Base-by-base conservation (phyloP, 2,797 vertebrate species). In the Remorina albescens region DNA sequence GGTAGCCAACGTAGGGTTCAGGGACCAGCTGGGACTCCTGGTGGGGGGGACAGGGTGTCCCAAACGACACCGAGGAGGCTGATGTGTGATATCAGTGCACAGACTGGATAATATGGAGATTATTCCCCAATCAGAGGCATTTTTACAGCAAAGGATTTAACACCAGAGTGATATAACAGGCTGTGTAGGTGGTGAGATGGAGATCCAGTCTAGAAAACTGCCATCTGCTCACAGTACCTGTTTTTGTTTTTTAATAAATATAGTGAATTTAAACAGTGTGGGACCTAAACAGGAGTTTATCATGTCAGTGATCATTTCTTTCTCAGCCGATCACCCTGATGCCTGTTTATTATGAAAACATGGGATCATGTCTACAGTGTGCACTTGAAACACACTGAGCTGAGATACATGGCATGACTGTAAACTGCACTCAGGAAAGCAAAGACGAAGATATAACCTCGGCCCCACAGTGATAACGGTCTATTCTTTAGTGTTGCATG, bases 261-360 rank as follows among this genome's bases (percentile, higher is more conserved):
- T 19, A 46, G 23, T 65, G 11, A 6, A 58, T 62, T 42, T 8
- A 26, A 26, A 23, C 32, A 51, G n/a, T 51, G 16, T 10, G 25
- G 23, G 23, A 57, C 44, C 61, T 6, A 7, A 13, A 57, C 10
- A 51, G n/a, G 18, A 32, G 18, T 34, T 75, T 4, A 26, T 55
- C 19, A 8, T 0, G 37, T 53, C 6, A 41, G 4, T 19, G 11
- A 28, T 11, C 15, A 1, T 9, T 34, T 3, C 1, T 3, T 28
- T 39, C 21, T 42, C 37, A 28, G 30, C 15, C 8, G 21, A 23
- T 44, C 6, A 0, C 28, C 7, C 56, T 42, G 42, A 11, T 44
- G 62, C 16, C 39, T 50, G 19, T 18, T 18, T 12, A 41, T 87
- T 78, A 16, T 91, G 74, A 54, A 85, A 88, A 91, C 66, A 76